phyloP scores from a whole-genome alignment of 2,113 vertebrate genomes.

The Benthochromis sp. region DNA sequence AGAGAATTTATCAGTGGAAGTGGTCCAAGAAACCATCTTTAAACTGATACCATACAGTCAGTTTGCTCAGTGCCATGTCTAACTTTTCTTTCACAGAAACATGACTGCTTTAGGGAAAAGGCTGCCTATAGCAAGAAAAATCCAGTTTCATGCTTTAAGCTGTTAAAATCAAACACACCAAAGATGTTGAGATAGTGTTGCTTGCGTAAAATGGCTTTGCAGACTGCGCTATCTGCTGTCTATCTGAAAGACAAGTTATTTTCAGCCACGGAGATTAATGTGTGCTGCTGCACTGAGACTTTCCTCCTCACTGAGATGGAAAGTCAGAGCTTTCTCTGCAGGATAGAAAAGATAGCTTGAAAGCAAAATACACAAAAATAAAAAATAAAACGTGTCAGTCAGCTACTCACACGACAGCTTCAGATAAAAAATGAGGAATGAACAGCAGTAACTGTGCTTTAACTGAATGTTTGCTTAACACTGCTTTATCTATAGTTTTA shows the following conservation, averaged over 20 bases:
- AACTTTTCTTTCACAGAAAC: not conserved
- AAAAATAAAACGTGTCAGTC: not conserved
- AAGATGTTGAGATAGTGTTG: not conserved
- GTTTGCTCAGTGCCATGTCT: not conserved
- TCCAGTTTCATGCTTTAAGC: not conserved
- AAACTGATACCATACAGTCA: not conserved
- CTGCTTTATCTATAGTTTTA: not conserved
- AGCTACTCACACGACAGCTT: not conserved
- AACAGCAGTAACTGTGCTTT: not conserved
- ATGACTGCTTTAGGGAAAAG: not conserved
- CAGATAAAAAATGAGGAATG: not conserved
- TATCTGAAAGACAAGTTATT: constrained; percentile 15
- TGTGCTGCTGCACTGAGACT: not conserved
- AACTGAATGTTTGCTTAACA: not conserved
- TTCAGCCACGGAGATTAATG: constrained; percentile 5
- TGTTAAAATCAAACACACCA: not conserved
- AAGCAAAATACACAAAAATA: not conserved
- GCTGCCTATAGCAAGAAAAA: not conserved
- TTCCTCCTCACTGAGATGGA: not conserved
- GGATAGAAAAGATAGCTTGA: not conserved
- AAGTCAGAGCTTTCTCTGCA: not conserved
- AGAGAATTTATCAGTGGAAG: not conserved
- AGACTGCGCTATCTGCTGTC: not conserved
- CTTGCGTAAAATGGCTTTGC: not conserved
- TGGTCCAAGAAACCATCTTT: not conserved